Base-by-base conservation (phyloP, 2,113 vertebrate species). In the Engystomops pustulosus region DNA sequence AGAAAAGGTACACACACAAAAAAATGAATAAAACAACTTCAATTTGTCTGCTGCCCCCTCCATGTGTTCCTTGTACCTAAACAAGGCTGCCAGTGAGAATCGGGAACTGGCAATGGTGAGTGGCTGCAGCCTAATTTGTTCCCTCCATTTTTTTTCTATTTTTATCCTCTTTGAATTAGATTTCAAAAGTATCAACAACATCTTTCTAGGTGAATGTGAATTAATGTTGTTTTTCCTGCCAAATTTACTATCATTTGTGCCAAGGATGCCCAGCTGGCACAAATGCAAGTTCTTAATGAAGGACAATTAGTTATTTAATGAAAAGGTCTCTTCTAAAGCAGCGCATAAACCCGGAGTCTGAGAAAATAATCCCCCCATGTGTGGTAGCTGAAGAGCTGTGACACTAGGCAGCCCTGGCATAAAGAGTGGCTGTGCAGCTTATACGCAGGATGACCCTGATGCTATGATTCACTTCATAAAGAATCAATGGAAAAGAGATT, bases 131-230 rank as follows among this genome's bases (percentile, higher is more conserved):
- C 51, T 60, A 23, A 58, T 78, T 58, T 58, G 49, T 53, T 25
- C 4, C 12, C 9, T 58, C 34, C 2, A 0, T 34, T 67, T 67
- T 36, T 36, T 67, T 36, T 67, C 62, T 74, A 47, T 30, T 74
- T 74, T 49, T 74, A 36, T 45, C 32, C 51, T 60, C 75, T 60
- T 60, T 78, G 51, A 78, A 25, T 34, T 25, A 25, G 51, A n/a
- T 53, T 58, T 55, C 32, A 58, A 78, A 78, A 78, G 51, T 58
- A 78, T 78, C 75, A 78, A 78, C 75, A 78, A 78, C 75, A 78
- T 58, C 30, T 58, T 41, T 58, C 75, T 23, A 78, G 55, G 36
- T 78, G 30, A 60, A 60, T 15, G 34, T 38, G 55, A 78, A 78
- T 23, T 78, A 34, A 60, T 78, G 34, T 68, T 68, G 30, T 36